A percentile compares a stretch with the other conserved stretches of the same genome.
Conservation (phyloP, 92 coral and sea anemone genomes). For the Scolanthus callimorphus region DNA sequence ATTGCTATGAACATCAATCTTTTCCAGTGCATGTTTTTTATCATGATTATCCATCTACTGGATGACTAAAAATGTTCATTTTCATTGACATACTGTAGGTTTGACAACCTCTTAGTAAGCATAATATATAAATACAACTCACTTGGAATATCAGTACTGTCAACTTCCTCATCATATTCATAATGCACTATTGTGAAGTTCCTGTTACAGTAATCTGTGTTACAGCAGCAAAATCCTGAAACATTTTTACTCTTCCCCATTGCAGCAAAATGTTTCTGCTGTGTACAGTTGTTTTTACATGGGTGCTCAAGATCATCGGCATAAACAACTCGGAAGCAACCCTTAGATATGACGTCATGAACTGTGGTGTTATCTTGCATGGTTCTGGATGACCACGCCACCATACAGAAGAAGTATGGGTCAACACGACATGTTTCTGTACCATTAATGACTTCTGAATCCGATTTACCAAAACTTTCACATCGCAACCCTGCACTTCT, state of each 20-base stretch:
- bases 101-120: too few relatives aligned
- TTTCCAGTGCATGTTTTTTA: too few relatives aligned
- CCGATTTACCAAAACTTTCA: conserved; percentile 4
- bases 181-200: conserved; percentile 54
- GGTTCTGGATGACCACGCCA: conserved; percentile 36
- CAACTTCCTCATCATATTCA: conserved; percentile 30
- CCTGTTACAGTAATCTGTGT: conserved; percentile 59
- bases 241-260: conserved; percentile 31
- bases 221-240: conserved; percentile 88
- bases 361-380: conserved; percentile 46
- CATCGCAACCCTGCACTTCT: conserved; percentile 6
- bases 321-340: conserved; percentile 34
- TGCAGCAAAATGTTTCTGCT: conserved; percentile 37
- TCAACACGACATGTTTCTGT: conserved; percentile 19
- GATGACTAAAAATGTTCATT: too few relatives aligned
- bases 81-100: too few relatives aligned
- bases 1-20: too few relatives aligned
- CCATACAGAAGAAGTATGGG: conserved; percentile 33
- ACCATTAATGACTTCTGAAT: conserved; percentile 14
- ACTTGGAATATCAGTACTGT: too few relatives aligned
- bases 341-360: conserved; percentile 28
- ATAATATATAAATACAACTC: too few relatives aligned
- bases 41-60: too few relatives aligned
- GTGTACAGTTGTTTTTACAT: conserved; percentile 59
- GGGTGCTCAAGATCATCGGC: conserved; percentile 7